A percentile compares a stretch with the other conserved stretches of the same genome.
Conservation (phyloP, 2,888 invertebrate species). For the Meloe dianella region DNA sequence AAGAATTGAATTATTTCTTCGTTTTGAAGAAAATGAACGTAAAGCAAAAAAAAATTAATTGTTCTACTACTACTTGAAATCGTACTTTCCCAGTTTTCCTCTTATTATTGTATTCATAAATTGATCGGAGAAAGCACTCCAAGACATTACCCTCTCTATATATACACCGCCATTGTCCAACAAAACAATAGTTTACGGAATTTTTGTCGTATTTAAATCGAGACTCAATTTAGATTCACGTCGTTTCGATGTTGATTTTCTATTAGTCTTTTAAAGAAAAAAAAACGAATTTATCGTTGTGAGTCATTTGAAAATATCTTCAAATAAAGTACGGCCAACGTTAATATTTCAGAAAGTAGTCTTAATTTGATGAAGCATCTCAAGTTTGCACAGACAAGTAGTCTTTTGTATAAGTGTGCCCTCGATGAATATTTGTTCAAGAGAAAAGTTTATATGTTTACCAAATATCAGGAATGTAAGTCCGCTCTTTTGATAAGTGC, state of each 20-base stretch:
- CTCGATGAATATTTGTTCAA: background rate
- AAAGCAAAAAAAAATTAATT: background rate
- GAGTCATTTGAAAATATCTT: too few relatives aligned
- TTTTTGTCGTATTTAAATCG: conserved; percentile 1
- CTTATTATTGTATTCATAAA: background rate
- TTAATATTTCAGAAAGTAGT: background rate
- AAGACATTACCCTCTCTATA: background rate
- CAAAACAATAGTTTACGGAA: conserved; percentile 3
- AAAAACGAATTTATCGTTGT: too few relatives aligned
- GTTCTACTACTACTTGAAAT: background rate
- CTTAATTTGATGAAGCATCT: background rate
- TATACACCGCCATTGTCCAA: background rate
- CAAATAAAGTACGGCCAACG: too few relatives aligned
- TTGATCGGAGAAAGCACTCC: background rate
- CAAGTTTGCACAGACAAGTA: background rate
- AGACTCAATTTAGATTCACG: background rate
- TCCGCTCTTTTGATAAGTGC: too few relatives aligned
- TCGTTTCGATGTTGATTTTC: background rate
- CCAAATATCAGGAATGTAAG: too few relatives aligned
- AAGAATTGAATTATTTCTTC: background rate
- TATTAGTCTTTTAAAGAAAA: background rate
- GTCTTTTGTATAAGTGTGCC: background rate
- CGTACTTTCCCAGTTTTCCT: background rate
- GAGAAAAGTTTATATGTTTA: background rate
- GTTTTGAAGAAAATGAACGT: background rate